phyloP scores from a whole-genome alignment of 2,113 vertebrate species.

The Cyrtonyx montezumae region DNA sequence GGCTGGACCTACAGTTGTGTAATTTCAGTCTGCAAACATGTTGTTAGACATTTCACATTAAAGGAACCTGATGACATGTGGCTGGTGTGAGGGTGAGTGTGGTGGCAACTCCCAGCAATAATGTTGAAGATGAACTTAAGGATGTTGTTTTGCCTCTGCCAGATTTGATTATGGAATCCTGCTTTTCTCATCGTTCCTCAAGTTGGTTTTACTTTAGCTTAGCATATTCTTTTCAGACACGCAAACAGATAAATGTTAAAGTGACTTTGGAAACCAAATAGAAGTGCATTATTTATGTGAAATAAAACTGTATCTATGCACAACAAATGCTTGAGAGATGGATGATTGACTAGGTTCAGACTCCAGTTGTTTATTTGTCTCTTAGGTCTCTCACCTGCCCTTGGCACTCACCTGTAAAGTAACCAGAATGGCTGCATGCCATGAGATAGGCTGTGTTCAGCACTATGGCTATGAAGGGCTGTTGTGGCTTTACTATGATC shows the following conservation, averaged over 20 bases:
- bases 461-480: rapidly evolving
- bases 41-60: neutral
- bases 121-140: neutral
- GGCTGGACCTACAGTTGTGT: neutral
- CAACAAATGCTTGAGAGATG: neutral
- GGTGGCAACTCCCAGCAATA: neutral
- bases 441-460: neutral
- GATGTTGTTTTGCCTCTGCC: neutral
- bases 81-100: neutral
- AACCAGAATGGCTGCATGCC: neutral
- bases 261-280: neutral
- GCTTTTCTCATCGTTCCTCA: neutral
- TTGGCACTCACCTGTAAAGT: neutral
- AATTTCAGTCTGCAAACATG: neutral
- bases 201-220: neutral
- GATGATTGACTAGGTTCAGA: neutral
- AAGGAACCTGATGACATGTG: neutral
- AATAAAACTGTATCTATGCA: neutral
- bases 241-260: neutral
- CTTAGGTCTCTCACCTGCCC: neutral
- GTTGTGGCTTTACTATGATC: neutral
- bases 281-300: neutral
- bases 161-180: neutral
- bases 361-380: neutral
- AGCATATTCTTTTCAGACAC: neutral